Percentiles rank a stretch among this genome's conserved stretches.
These are phyloP conservation scores for Cyphomyrus plagiostoma DNA, from an alignment of 2,113 vertebrate genomes.

Conservation along the genomic window DNA sequence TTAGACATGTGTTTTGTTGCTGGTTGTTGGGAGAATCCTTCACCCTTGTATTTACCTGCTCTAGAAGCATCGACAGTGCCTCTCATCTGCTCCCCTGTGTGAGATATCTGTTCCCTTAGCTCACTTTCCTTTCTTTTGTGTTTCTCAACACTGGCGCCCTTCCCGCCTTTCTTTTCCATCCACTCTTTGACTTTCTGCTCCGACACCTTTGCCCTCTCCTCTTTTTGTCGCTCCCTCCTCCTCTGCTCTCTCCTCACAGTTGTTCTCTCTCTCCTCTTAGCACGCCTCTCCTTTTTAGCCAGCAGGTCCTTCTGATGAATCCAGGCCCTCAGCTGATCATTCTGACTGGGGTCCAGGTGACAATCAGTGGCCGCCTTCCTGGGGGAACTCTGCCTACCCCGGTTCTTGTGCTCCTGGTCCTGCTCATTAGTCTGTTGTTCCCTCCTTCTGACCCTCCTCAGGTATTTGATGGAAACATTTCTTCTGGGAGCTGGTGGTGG, in stretches of 20 bases:
- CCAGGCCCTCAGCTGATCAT: not conserved
- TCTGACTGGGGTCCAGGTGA: constrained; percentile 11
- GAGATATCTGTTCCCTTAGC: not conserved
- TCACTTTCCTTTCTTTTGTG: not conserved
- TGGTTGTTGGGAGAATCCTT: not conserved
- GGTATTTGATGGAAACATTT: not conserved
- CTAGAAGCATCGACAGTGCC: not conserved
- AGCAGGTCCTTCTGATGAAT: constrained; percentile 19
- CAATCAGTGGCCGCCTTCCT: not conserved
- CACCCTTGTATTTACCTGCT: not conserved
- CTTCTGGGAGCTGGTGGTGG: not conserved
- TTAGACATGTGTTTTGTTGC: not conserved
- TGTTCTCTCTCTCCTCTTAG: not conserved
- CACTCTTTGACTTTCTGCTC: constrained; percentile 23
- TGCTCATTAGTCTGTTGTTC: not conserved
- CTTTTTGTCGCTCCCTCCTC: constrained; percentile 13
- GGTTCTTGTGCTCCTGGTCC: not conserved
- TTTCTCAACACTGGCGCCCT: not conserved
- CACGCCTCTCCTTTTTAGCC: not conserved
- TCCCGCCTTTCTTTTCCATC: constrained; percentile 15
- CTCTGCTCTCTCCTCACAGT: not conserved
- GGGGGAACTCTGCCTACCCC: not conserved
- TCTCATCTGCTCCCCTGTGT: not conserved
- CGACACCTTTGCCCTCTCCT: constrained; percentile 20
- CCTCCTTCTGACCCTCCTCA: constrained; percentile 1